Percentiles rank a stretch among this genome's conserved stretches.
Evolutionary conservation across 2,888 invertebrate species (phyloP).

Genomic region (Orchestes rusci): DNA sequence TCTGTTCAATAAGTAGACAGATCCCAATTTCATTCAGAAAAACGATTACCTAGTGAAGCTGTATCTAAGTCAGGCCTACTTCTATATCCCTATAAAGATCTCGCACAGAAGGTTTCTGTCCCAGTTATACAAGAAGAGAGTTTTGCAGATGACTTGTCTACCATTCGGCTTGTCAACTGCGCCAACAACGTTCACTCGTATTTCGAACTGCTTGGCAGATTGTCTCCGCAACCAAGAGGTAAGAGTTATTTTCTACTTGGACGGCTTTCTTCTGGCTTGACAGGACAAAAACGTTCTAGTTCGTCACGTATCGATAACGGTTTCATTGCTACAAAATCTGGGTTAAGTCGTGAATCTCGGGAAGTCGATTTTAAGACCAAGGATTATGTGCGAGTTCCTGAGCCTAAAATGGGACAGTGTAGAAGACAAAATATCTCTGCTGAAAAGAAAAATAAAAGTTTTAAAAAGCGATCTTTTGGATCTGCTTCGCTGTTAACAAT

Average conservation of each 20-base stretch:
- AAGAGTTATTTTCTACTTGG: slow-evolving; percentile 28
- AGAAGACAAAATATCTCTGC: slow-evolving; percentile 6
- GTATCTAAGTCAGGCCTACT: slow-evolving; percentile 26
- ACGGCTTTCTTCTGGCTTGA: too few relatives aligned
- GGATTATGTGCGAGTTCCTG: slow-evolving; percentile 6
- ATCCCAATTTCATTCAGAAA: slow-evolving; percentile 24
- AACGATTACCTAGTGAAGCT: slow-evolving; percentile 23
- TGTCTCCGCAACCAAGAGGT: slow-evolving; percentile 19
- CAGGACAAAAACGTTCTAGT: slow-evolving; percentile 12
- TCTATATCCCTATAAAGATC: slow-evolving; percentile 21
- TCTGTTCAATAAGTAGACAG: slow-evolving; percentile 19
- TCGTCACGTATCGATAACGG: too few relatives aligned
- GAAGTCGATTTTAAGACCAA: slow-evolving; percentile 12
- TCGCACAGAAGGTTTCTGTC: slow-evolving; percentile 20
- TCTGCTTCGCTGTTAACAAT: neutral
- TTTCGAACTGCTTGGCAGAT: slow-evolving; percentile 30
- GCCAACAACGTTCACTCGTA: slow-evolving; percentile 26
- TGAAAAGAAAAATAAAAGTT: slow-evolving; percentile 4
- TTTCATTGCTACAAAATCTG: slow-evolving; percentile 10
- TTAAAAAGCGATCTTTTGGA: slow-evolving; percentile 7
- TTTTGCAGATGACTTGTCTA: slow-evolving; percentile 25
- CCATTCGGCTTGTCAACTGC: too few relatives aligned
- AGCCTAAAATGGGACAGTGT: too few relatives aligned
- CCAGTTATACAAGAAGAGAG: slow-evolving; percentile 10
- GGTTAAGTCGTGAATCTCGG: slow-evolving; percentile 15